Percentiles rank a stretch among this genome's conserved stretches.
Evolutionary conservation across 2,113 vertebrate species (phyloP).

Genomic region (Lepus europaeus): DNA sequence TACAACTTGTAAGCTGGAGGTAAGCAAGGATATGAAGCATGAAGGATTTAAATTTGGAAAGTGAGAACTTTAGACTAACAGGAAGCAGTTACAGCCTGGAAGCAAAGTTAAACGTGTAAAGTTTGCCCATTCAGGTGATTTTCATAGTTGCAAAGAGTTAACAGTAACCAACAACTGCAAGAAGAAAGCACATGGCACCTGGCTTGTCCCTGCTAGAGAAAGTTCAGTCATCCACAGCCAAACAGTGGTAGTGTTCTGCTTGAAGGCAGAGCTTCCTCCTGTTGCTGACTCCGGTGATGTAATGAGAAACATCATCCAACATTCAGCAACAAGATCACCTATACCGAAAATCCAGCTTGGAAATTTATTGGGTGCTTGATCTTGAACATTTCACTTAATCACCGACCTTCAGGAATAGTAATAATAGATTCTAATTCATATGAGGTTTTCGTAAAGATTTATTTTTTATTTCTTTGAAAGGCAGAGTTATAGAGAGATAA

Average conservation of each 20-base stretch:
- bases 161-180: not conserved
- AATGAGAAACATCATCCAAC: not conserved
- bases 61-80: not conserved
- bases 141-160: not conserved
- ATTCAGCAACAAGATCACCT: not conserved
- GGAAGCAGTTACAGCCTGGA: not conserved
- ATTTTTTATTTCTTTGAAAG: no score
- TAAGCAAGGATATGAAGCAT: not conserved
- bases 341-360: not conserved
- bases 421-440: not conserved
- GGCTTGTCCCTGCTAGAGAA: not conserved
- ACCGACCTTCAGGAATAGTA: not conserved
- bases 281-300: not conserved
- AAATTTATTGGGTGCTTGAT: not conserved
- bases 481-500: no score
- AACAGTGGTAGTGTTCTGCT: not conserved
- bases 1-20: not conserved
- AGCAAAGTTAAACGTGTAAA: not conserved
- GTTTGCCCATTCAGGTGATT: not conserved
- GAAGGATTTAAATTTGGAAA: not conserved
- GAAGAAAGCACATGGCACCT: not conserved
- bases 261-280: not conserved
- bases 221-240: not conserved
- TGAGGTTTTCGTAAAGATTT: no score
- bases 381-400: not conserved